Conservation (phyloP, 2,888 invertebrate species). For the Cantharis lateralis region DNA sequence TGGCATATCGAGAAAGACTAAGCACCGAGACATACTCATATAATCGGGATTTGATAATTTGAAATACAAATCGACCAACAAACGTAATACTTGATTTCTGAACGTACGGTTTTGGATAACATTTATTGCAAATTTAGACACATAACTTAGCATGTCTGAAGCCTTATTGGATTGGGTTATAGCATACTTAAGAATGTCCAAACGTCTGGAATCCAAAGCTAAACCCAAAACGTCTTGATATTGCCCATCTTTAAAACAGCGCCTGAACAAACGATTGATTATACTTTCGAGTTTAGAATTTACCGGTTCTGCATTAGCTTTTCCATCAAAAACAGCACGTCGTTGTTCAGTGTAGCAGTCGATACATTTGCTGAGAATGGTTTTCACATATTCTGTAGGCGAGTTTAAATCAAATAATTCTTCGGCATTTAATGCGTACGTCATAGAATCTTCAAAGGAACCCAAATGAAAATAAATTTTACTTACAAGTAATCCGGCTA, state of each 20-base stretch:
- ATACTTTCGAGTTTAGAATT: conserved; percentile 78
- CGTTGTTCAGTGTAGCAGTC: conserved; percentile 93
- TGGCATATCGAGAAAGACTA: conserved; percentile 95
- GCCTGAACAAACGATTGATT: conserved; percentile 96
- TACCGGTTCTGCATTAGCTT: too few species aligned
- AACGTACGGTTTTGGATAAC: conserved; percentile 93
- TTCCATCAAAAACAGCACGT: conserved; percentile 59
- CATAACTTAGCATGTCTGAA: conserved; percentile 88
- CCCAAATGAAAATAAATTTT: conserved; percentile 98
- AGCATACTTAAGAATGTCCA: conserved; percentile 94
- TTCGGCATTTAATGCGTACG: conserved; percentile 94
- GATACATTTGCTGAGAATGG: conserved; percentile 93
- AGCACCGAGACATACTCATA: conserved; percentile 97
- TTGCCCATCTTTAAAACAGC: conserved; percentile 93
- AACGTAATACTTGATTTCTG: conserved; percentile 85
- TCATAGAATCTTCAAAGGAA: conserved; percentile 94
- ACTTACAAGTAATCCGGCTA: conserved; percentile 96
- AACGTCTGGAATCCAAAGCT: conserved; percentile 92
- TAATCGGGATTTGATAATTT: conserved; percentile 91
- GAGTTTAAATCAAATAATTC: conserved; percentile 94
- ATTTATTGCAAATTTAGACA: conserved; percentile 95
- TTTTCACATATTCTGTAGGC: conserved; percentile 94
- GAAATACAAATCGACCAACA: conserved; percentile 87
- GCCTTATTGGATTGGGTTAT: conserved; percentile 92
- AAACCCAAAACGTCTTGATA: conserved; percentile 95